Base-by-base conservation (phyloP, 2,113 vertebrate species). In the Paradoxurus hermaphroditus region DNA sequence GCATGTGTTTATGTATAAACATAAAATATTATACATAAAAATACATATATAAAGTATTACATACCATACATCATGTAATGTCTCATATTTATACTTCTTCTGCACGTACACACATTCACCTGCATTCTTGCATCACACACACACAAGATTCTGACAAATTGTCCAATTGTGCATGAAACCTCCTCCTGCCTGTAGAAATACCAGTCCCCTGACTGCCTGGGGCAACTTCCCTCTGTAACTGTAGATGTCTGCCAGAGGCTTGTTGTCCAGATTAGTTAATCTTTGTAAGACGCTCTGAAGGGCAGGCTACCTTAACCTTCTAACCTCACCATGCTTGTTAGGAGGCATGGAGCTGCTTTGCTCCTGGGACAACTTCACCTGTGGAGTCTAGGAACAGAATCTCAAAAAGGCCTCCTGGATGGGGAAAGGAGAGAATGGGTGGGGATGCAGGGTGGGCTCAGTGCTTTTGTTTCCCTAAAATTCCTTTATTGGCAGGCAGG, bases 281-380 rank as follows among this genome's bases (percentile, higher is more conserved):
- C 79, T 98, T 91, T 82, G 95, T 1, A 78, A 96, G 93, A 68
- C 56, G 18, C 68, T 96, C 72, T 85, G 79, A 70, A 90, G 75
- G 56, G 68, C 56, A 95, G 73, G 9, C 23, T 79, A 7, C 67
- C 84, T 82, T 87, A 68, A 93, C 83, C 86, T 63, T 56, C 59
- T 89, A 67, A 89, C 78, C 56, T 84, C 1, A 0, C 21, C 8
- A 7, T 4, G 46, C 31, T 68, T 94, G 25, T 87, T 72, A 68
- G 51, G 15, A 81, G 49, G 73, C 62, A n/a, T 1, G 18, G 29
- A 82, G 84, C 12, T 0, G 0, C 68, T 73, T 62, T 46, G 21
- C 31, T 62, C 53, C 49, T 0, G 19, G 53, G 81, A 49, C 16
- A 21, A 7, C 36, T 36, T 93, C 82, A 91, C 86, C 75, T 63